Base-by-base conservation (phyloP, 2,797 vertebrate species). In the Holocentrus rufus region DNA sequence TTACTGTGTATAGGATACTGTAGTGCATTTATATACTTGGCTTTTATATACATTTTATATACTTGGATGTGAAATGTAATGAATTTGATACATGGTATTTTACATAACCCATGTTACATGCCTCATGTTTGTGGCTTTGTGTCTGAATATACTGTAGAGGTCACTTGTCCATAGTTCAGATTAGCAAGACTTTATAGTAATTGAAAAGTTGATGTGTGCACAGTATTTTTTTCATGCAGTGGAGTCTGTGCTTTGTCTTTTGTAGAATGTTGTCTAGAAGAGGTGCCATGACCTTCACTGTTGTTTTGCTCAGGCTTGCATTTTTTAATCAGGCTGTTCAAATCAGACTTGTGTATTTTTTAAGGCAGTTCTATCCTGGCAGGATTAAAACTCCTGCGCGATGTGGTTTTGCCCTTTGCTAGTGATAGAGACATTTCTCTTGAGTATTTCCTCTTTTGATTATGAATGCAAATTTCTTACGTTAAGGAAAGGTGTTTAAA, bases 381-480 rank as follows among this genome's bases (percentile, higher is more conserved):
- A 56, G 66, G 76, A 85, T 84, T 81, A 64, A 65, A 74, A 77
- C 36, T 60, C 72, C 66, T 81, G 58, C 47, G 60, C 66, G 65
- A 47, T 63, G 54, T 67, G 60, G 72, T 79, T 72, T 60, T 59
- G 58, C 47, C 9, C 15, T 42, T 84, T 76, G 39, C 72, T 72
- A 55, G 44, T 68, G 77, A 77, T 73, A 53, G 10, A 50, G 52
- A 52, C 52, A 69, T 64, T 65, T 53, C 75, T 79, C 84, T 69
- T 23, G 77, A 72, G 81, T 73, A 42, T 60, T 68, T 25, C 59
- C 66, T 47, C 47, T 53, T 63, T 73, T 86, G 65, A 84, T 80
- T 84, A 76, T 79, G 69, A 82, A 89, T 85, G 75, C 79, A 85
- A 47, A 85, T 84, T 73, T 67, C 62, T 52, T 52, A 66, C 34